Conservation (phyloP, 2,888 invertebrate genomes). For the Pegoplata infirma region DNA sequence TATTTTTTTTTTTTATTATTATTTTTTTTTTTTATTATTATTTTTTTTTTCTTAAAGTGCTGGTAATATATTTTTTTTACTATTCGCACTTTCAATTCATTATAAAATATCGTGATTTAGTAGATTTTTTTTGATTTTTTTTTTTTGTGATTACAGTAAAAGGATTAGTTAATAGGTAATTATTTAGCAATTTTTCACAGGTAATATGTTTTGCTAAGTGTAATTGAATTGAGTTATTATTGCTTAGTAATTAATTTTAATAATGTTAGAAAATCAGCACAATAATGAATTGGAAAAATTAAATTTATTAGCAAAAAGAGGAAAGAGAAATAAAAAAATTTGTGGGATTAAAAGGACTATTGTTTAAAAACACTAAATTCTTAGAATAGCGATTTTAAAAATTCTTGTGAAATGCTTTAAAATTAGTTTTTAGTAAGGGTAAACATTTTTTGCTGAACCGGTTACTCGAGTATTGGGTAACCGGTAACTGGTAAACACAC, state of each 20-base stretch:
- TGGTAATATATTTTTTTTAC: background rate
- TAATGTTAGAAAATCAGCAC: constrained; percentile 11
- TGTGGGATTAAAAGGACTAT: too few relatives aligned
- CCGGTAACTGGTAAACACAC: too few relatives aligned
- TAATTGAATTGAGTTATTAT: constrained; percentile 27
- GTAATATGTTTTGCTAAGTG: constrained; percentile 10
- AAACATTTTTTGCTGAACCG: too few relatives aligned
- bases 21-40: constrained; percentile 41
- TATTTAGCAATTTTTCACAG: constrained; percentile 50
- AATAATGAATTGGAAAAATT: background rate
- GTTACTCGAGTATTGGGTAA: too few relatives aligned
- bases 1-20: too few relatives aligned
- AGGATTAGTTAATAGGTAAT: constrained; percentile 38
- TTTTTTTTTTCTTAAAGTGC: background rate
- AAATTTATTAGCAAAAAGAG: too few relatives aligned
- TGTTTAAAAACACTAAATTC: too few relatives aligned
- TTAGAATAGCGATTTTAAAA: too few relatives aligned
- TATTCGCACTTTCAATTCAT: background rate
- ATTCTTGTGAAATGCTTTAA: too few relatives aligned
- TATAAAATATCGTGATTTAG: constrained; percentile 8
- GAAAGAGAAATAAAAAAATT: too few relatives aligned
- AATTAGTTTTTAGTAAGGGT: too few relatives aligned
- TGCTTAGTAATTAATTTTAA: constrained; percentile 44
- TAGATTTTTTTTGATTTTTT: constrained; percentile 5
- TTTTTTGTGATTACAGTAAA: constrained; percentile 23